Evolutionary conservation across 2,888 invertebrate species (phyloP).

Genomic region (Sesia bembeciformis): DNA sequence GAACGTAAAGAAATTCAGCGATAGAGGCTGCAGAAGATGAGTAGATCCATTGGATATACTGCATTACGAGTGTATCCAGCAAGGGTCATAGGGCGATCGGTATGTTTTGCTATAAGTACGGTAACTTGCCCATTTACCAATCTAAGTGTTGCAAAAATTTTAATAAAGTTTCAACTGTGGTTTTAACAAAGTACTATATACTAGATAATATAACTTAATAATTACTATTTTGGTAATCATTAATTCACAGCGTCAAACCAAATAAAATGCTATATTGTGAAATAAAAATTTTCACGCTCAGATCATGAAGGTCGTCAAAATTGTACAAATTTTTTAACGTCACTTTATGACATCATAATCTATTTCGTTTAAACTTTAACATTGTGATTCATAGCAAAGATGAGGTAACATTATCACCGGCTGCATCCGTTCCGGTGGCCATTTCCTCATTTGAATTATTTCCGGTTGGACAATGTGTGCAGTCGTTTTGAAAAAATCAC

Average conservation of each 20-base stretch:
- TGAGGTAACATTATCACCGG: slow-evolving; percentile 39
- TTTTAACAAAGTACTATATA: too few relatives aligned
- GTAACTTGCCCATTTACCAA: too few relatives aligned
- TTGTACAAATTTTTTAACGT: neutral
- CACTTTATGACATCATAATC: neutral
- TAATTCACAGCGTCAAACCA: neutral
- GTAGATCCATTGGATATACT: too few relatives aligned
- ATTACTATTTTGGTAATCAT: too few relatives aligned
- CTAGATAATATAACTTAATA: too few relatives aligned
- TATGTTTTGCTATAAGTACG: too few relatives aligned
- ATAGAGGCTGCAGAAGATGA: too few relatives aligned
- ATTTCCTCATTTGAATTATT: slow-evolving; percentile 52
- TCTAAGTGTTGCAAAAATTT: too few relatives aligned
- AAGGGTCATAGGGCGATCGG: too few relatives aligned
- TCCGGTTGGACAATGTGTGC: slow-evolving; percentile 28
- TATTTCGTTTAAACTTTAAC: slow-evolving; percentile 19
- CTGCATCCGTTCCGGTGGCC: slow-evolving; percentile 30
- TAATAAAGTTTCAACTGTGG: too few relatives aligned
- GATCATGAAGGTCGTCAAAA: neutral
- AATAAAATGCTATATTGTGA: neutral
- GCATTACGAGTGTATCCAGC: too few relatives aligned
- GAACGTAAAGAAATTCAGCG: too few relatives aligned
- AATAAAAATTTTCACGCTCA: neutral
- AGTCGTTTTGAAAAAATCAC: slow-evolving; percentile 12
- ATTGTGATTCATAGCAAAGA: slow-evolving; percentile 36